These are phyloP conservation scores for Cheiracanthium punctorium DNA, from an alignment of 2,888 invertebrate genomes.

Conservation along the genomic window DNA sequence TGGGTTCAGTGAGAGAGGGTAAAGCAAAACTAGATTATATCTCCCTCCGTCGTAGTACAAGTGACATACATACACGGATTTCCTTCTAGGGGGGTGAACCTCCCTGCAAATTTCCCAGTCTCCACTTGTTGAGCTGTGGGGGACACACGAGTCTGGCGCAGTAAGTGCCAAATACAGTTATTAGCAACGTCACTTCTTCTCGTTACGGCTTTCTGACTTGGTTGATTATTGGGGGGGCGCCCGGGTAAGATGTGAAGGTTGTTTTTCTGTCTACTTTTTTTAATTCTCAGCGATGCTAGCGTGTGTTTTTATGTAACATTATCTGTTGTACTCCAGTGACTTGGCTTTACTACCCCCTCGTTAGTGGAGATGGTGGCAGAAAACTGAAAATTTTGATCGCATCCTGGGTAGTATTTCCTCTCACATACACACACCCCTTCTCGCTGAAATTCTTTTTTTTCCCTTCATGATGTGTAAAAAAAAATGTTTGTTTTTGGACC, in stretches of 20 bases:
- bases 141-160: background rate
- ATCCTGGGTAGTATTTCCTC: too few species aligned
- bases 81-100: background rate
- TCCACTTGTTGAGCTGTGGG: background rate
- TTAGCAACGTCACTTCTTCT: background rate
- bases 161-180: background rate
- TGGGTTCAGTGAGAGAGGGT: background rate
- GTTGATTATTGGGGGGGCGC: background rate
- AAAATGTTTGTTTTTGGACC: too few species aligned
- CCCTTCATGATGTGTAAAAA: too few species aligned
- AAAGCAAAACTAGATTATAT: background rate
- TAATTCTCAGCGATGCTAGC: background rate
- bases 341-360: background rate
- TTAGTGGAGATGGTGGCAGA: too few species aligned
- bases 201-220: constrained; percentile 4
- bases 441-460: too few species aligned
- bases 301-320: background rate
- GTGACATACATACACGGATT: background rate
- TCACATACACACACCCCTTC: too few species aligned
- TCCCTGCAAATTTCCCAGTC: background rate
- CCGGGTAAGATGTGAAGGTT: background rate
- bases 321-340: background rate
- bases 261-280: background rate
- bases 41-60: too few species aligned
- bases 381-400: too few species aligned